A percentile compares a stretch with the other conserved stretches of the same genome.
phyloP scores from a whole-genome alignment of 2,888 invertebrate genomes.

The Parnassius orleans region DNA sequence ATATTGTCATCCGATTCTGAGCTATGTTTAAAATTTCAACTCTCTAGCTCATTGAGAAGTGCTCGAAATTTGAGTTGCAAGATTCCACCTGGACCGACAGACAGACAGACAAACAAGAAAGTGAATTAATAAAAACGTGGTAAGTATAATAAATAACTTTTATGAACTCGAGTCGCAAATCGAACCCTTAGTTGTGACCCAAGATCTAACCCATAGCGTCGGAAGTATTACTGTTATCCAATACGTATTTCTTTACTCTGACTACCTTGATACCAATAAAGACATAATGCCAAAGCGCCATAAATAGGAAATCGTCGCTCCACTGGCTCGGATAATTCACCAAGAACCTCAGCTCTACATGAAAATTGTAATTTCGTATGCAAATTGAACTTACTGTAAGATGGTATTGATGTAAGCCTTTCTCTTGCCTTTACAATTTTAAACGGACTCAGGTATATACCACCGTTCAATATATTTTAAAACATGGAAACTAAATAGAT shows the following conservation, averaged over 20 bases:
- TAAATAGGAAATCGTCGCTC: conserved; percentile 76
- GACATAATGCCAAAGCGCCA: conserved; percentile 64
- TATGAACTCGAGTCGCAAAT: too few relatives aligned
- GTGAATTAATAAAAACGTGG: too few relatives aligned
- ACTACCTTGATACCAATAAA: conserved; percentile 71
- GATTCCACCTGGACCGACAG: too few relatives aligned
- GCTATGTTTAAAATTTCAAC: too few relatives aligned
- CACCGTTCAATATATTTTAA: too few relatives aligned
- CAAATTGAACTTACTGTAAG: conserved; percentile 63
- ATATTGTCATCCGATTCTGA: too few relatives aligned
- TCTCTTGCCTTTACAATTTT: conserved; percentile 20
- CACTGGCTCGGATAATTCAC: conserved; percentile 75
- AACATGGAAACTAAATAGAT: too few relatives aligned
- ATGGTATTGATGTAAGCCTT: conserved; percentile 44
- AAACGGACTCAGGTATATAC: background rate
- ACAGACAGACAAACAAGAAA: too few relatives aligned
- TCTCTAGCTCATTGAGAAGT: too few relatives aligned
- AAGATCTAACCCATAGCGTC: conserved; percentile 28
- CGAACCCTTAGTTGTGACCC: too few relatives aligned
- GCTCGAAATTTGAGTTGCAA: too few relatives aligned
- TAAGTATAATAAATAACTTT: too few relatives aligned
- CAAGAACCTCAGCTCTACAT: conserved; percentile 69
- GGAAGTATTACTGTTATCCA: conserved; percentile 45
- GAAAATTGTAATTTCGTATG: conserved; percentile 75
- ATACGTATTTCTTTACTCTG: conserved; percentile 63